phyloP scores from a whole-genome alignment of 2,113 vertebrate species.

The Athene cunicularia region DNA sequence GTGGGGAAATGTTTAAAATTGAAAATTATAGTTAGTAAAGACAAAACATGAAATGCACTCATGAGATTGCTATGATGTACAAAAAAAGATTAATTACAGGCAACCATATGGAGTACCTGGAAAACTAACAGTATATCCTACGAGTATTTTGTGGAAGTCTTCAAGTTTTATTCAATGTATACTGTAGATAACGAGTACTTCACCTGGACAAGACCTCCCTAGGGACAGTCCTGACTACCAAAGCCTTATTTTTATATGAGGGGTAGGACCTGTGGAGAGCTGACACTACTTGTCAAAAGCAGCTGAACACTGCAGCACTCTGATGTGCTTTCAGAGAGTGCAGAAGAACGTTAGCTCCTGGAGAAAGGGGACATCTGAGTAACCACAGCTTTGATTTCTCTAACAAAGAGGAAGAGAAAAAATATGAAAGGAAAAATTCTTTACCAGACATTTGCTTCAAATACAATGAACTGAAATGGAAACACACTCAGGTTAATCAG shows the following conservation, averaged over 20 bases:
- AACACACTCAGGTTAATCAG: neutral
- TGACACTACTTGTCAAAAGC: accelerated
- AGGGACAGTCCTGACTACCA: neutral
- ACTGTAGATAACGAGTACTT: neutral
- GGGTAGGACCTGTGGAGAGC: neutral
- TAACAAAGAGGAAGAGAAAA: neutral
- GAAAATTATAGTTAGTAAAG: neutral
- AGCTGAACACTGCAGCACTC: neutral
- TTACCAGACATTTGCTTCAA: neutral
- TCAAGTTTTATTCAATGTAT: neutral
- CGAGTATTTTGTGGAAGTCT: neutral
- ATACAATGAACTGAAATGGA: neutral
- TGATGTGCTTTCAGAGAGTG: neutral
- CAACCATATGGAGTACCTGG: neutral
- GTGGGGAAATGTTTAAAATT: neutral
- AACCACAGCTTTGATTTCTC: neutral
- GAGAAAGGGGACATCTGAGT: neutral
- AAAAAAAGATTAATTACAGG: neutral
- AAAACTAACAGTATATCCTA: neutral
- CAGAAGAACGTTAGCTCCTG: neutral
- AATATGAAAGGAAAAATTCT: neutral
- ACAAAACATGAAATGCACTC: neutral
- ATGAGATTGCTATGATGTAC: neutral
- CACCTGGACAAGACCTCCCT: neutral
- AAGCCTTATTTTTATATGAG: neutral